A percentile compares a stretch with the other conserved stretches of the same genome.
Evolutionary conservation across 35 echinoderm and acorn worm species (phyloP).

Genomic region (Hemicentrotus pulcherrimus): DNA sequence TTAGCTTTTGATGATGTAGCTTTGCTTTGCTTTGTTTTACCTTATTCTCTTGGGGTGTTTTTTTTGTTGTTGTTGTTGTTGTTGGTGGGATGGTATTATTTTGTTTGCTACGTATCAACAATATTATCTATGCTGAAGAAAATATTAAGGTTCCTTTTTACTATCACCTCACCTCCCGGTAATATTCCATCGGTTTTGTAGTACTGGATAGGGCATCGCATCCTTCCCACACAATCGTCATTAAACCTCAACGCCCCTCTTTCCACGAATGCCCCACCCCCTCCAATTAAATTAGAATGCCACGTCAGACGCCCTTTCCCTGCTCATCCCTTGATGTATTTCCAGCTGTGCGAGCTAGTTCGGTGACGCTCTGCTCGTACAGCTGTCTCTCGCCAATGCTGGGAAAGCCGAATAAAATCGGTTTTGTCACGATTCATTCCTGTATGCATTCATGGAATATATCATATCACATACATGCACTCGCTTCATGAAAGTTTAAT

Average conservation of each 20-base stretch:
- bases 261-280: not conserved
- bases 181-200: no score
- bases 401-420: not conserved
- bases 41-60: no score
- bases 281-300: not conserved
- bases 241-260: not conserved
- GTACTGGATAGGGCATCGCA: no score
- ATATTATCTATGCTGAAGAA: no score
- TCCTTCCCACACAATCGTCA: no score
- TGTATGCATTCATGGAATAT: constrained; percentile 5
- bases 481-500: constrained; percentile 19
- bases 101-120: no score
- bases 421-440: constrained; percentile 1
- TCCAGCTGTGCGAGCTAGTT: not conserved
- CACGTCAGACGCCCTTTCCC: not conserved
- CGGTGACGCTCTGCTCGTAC: not conserved
- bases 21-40: no score
- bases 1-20: no score
- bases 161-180: no score
- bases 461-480: not conserved
- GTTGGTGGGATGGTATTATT: no score
- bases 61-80: no score
- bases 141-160: no score
- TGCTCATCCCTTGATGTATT: not conserved
- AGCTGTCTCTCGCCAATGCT: not conserved